Conservation (phyloP, 2,888 invertebrate genomes). For the Branchellion lobata region DNA sequence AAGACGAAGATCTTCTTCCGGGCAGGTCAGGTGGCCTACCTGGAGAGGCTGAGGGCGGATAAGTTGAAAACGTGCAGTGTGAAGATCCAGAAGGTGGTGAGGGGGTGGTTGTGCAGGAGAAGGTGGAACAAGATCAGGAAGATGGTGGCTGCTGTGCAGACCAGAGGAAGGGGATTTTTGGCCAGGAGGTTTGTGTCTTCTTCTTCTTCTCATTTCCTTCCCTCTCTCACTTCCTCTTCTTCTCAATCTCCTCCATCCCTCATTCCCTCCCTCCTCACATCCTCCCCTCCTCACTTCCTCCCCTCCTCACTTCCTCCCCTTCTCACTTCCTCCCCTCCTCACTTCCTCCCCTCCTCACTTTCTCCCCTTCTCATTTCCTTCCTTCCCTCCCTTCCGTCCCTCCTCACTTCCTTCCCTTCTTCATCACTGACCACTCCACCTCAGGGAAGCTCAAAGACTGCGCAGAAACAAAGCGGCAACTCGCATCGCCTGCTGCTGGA, state of each 20-base stretch:
- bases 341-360: no score
- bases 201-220: no score
- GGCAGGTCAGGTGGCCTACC: conserved; percentile 93
- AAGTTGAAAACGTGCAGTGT: conserved; percentile 79
- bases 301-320: no score
- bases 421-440: no score
- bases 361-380: no score
- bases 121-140: conserved; percentile 71
- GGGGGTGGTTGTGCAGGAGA: conserved; percentile 75
- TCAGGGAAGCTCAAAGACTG: conserved; percentile 55
- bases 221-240: no score
- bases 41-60: conserved; percentile 88
- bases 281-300: no score
- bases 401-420: no score
- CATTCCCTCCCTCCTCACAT: no score
- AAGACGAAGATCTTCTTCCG: conserved; percentile 96
- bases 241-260: no score
- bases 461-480: conserved; percentile 58
- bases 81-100: conserved; percentile 84
- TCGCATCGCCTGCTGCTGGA: conserved; percentile 57
- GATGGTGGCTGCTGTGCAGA: conserved; percentile 75
- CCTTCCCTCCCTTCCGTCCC: no score
- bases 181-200: conserved; percentile 81
- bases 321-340: no score
- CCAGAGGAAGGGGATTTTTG: conserved; percentile 76